Evolutionary conservation across 2,113 vertebrate genomes (phyloP), one percentile per base, ranked within the genome.

Genomic region (Euleptes europaea): DNA sequence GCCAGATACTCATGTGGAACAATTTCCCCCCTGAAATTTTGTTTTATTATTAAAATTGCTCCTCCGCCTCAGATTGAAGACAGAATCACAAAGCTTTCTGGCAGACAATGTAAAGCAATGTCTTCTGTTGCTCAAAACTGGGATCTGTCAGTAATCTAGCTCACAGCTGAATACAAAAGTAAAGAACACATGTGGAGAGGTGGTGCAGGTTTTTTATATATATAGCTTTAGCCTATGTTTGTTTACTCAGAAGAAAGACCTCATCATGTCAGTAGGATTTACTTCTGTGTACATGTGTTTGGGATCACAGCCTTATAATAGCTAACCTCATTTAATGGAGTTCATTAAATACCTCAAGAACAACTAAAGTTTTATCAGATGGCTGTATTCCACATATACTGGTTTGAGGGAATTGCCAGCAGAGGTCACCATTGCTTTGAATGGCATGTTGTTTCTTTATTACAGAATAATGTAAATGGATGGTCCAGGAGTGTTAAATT

Each of bases 361-460:
- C 66, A 71, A 49, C 49, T 87, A 35, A 49, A 10, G 2, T 65
- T 54, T 83, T 72, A 83, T 83, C 67, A 83, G 69, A 3, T 21
- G 69, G 85, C 6, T 69, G 60, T 31, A 83, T 26, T 17, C 47
- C 38, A 7, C 7, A 17, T 5, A 42, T 79, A 35, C 9, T 35
- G 60, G 0, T 19, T 13, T 60, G 71, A 15, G 23, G 40, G 14
- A 33, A 66, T 78, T 86, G 88, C 94, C 90, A 76, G 92, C 89
- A 94, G 94, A 93, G 94, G 91, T 94, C 94, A 78, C 49, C 84
- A 28, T 54, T 75, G 86, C 84, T 72, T 88, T 76, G 65, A 88
- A 77, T 0, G 1, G 7, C 31, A 81, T 80, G 78, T 76, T 65
- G 84, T 86, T 47, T 15, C 88, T 88, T 82, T 47, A 10, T 51